Evolutionary conservation across 2,888 invertebrate species (phyloP).

Genomic region (Eupelmus urozonus): DNA sequence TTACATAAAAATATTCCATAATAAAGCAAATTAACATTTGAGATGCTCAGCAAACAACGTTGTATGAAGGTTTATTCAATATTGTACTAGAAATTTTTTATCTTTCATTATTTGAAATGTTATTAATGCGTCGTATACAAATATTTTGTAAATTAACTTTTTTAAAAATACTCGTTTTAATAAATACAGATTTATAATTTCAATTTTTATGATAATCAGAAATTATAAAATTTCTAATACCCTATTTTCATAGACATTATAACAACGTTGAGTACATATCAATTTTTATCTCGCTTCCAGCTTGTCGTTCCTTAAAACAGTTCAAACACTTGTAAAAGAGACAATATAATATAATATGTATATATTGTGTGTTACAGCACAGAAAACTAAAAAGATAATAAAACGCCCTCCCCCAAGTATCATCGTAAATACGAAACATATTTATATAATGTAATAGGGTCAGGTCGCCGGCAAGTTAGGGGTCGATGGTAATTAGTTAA

Average conservation of each 20-base stretch:
- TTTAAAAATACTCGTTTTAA: too few species aligned
- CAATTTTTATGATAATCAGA: neutral
- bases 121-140: neutral
- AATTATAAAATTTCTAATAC: conserved; percentile 7
- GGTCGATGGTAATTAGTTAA: conserved; percentile 9
- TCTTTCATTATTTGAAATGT: neutral
- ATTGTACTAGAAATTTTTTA: neutral
- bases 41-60: conserved; percentile 13
- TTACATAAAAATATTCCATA: conserved; percentile 25
- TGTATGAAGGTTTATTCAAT: neutral
- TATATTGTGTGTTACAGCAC: conserved; percentile 23
- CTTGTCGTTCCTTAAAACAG: neutral
- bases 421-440: neutral
- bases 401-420: neutral
- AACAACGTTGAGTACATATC: neutral
- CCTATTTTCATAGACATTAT: neutral
- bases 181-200: neutral
- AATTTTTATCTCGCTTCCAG: neutral
- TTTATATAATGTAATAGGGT: conserved; percentile 4
- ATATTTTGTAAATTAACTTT: neutral
- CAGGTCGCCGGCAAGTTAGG: neutral
- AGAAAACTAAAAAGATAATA: neutral
- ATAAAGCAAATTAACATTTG: conserved; percentile 16
- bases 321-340: conserved; percentile 19
- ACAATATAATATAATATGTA: conserved; percentile 4